Evolutionary conservation across 2,888 invertebrate species (phyloP).

Genomic region (Dicyrtoma fusca): DNA sequence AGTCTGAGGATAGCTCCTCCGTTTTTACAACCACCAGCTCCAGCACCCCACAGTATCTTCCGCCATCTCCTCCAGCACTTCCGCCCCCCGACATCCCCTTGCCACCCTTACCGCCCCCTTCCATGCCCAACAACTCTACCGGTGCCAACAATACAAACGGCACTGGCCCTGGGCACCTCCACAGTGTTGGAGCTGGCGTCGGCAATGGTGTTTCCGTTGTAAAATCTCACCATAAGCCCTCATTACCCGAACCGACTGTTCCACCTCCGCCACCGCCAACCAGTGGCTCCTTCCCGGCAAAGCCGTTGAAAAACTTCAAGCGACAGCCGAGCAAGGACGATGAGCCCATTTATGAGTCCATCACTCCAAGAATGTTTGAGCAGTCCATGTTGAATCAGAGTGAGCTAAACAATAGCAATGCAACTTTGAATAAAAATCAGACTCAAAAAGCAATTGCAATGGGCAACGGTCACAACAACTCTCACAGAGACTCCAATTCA

Average conservation of each 20-base stretch:
- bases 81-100: constrained; percentile 42
- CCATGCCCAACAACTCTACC: not conserved
- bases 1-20: constrained; percentile 38
- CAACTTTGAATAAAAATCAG: too few relatives aligned
- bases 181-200: not conserved
- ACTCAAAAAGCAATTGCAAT: not conserved
- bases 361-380: constrained; percentile 66
- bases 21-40: constrained; percentile 33
- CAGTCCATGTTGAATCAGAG: not conserved
- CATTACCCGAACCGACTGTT: constrained; percentile 76
- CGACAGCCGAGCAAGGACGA: constrained; percentile 62
- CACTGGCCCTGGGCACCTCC: not conserved
- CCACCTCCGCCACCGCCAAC: constrained; percentile 72
- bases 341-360: constrained; percentile 81
- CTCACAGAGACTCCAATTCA: too few relatives aligned
- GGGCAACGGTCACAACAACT: not conserved
- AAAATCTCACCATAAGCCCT: constrained; percentile 60
- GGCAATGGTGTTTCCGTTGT: not conserved
- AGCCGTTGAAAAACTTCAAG: not conserved
- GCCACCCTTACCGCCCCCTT: constrained; percentile 16
- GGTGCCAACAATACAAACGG: not conserved
- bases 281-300: constrained; percentile 15
- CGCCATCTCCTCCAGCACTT: constrained; percentile 39
- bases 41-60: constrained; percentile 16
- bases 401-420: too few relatives aligned